These are phyloP conservation scores for Aphidius ervi DNA, from an alignment of 1,140 invertebrate genomes.

Conservation along the genomic window DNA sequence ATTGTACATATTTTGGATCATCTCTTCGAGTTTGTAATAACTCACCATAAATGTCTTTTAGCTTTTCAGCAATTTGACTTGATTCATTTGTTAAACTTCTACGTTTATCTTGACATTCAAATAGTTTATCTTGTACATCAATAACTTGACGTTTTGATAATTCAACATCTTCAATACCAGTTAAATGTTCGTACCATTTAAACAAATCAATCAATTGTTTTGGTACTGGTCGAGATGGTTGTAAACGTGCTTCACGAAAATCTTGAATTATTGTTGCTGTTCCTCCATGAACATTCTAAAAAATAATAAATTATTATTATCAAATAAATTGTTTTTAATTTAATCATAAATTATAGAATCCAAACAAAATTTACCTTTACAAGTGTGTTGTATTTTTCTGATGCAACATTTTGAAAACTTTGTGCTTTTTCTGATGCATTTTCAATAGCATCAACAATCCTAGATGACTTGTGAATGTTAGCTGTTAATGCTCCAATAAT, in stretches of 20 bases:
- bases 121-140: constrained; percentile 41
- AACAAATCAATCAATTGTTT: constrained; percentile 37
- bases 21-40: constrained; percentile 41
- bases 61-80: constrained; percentile 32
- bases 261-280: constrained; percentile 38
- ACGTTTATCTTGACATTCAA: constrained; percentile 43
- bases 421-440: constrained; percentile 35
- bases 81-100: constrained; percentile 32
- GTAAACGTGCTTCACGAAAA: constrained; percentile 29
- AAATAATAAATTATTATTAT: constrained; percentile 1
- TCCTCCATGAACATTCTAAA: constrained; percentile 37
- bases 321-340: not conserved
- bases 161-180: constrained; percentile 43
- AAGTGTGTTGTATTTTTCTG: constrained; percentile 37
- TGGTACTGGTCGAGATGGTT: constrained; percentile 35
- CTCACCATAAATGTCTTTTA: constrained; percentile 46
- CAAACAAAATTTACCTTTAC: constrained; percentile 35
- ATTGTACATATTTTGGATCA: constrained; percentile 46
- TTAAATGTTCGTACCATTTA: constrained; percentile 48
- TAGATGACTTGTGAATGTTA: constrained; percentile 31
- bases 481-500: constrained; percentile 31
- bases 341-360: not conserved
- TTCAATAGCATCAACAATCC: constrained; percentile 32
- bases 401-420: constrained; percentile 32
- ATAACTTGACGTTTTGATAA: constrained; percentile 40